Conservation (phyloP, 2,888 invertebrate genomes). For the Eupithecia insigniata region DNA sequence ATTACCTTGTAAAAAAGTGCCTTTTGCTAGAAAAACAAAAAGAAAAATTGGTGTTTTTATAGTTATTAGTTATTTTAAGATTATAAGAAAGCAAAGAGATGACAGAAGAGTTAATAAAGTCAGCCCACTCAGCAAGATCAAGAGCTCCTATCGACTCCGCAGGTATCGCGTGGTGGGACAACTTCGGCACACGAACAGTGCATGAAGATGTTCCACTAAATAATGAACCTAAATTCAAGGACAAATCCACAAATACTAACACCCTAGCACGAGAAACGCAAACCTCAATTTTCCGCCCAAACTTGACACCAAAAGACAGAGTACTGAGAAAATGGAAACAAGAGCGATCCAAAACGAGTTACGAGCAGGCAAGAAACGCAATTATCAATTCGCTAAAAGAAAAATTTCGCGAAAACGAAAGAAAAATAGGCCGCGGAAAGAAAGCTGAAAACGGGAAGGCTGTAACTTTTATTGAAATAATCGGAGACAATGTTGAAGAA, state of each 20-base stretch:
- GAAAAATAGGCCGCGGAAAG: constrained; percentile 57
- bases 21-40: background rate
- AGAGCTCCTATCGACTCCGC: constrained; percentile 69
- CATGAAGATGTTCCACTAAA: constrained; percentile 41
- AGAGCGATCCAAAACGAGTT: constrained; percentile 65
- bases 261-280: constrained; percentile 49
- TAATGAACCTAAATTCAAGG: constrained; percentile 46
- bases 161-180: constrained; percentile 69
- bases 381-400: constrained; percentile 78
- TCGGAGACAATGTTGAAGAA: constrained; percentile 75
- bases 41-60: background rate
- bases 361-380: constrained; percentile 70
- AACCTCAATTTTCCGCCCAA: constrained; percentile 49
- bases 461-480: constrained; percentile 65
- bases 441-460: constrained; percentile 62
- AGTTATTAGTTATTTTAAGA: background rate
- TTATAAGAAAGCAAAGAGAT: constrained; percentile 4
- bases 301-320: constrained; percentile 58
- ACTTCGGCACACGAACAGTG: constrained; percentile 49
- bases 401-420: constrained; percentile 61
- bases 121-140: constrained; percentile 66
- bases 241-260: constrained; percentile 57
- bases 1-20: background rate
- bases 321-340: constrained; percentile 75
- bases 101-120: constrained; percentile 58